Base-by-base conservation (phyloP, 2,888 invertebrate genomes). In the Dynastes hyllus region DNA sequence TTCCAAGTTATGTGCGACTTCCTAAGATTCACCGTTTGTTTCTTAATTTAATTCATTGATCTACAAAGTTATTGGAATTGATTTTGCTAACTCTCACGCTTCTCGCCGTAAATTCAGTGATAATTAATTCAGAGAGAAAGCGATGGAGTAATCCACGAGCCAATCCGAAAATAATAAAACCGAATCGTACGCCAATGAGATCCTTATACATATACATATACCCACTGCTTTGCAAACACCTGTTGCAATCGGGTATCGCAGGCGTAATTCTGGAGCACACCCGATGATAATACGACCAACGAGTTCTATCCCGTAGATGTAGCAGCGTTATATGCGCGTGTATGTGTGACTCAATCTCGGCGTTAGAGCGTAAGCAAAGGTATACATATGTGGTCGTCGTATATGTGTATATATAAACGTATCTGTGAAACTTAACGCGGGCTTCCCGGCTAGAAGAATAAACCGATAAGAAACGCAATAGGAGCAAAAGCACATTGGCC, bases 401-500 rank as follows among this genome's bases (percentile, higher is more conserved):
- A 11, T 53, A 27, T 50, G 58, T 69, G 37, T 63, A 37, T 58
- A 32, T 37, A 37, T 70, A 71, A 37, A 55, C 67, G 58, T 77
- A 77, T 69, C 67, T 58, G 77, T 77, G 69, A 77, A 69, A 58
- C 55, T 58, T 16, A 66, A 73, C 73, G 55, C 55, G 71, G 53
- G 70, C 70, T 78, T 53, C 71, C n/a, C n/a, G 73, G 13, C 61
- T 61, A 69, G 63, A 51, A 51, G 77, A 55, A 81, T 58, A 58
- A 58, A 58, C 53, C 78, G 78, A 76, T 76, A 80, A 78, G 79
- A 53, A 78, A 77, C 70, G 77, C 63, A 73, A 81, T 77, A 70
- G 40, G 67, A 81, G 79, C 80, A 78, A 80, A 78, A 83, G 78
- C 78, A 75, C 80, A 78, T 63, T 81, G 83, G 80, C 83, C 83